Evolutionary conservation across 2,113 vertebrate genomes (phyloP).

Genomic region (Nothoprocta perdicaria): DNA sequence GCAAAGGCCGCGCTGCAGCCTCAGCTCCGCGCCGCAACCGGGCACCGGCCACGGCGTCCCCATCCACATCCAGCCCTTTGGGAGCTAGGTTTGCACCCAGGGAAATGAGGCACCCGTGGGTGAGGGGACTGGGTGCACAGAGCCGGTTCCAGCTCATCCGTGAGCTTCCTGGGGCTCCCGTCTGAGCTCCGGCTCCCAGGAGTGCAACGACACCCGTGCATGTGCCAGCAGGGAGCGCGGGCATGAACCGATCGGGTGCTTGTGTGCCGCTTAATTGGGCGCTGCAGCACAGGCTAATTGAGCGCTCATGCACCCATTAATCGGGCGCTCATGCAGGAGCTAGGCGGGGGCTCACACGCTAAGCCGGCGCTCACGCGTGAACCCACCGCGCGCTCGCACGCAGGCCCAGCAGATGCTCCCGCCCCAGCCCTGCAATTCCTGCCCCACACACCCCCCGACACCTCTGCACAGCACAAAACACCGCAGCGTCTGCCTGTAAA

Average conservation of each 20-base stretch:
- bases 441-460: background rate
- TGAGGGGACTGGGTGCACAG: rapidly evolving
- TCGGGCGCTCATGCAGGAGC: too few relatives aligned
- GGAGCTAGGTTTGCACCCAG: too few relatives aligned
- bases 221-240: too few relatives aligned
- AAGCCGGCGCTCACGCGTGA: background rate
- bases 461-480: rapidly evolving
- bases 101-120: background rate
- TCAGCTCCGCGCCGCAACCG: too few relatives aligned
- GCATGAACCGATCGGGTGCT: too few relatives aligned
- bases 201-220: too few relatives aligned
- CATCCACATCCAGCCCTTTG: too few relatives aligned
- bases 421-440: background rate
- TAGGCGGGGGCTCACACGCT: too few relatives aligned
- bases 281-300: background rate
- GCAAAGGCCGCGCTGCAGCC: too few relatives aligned
- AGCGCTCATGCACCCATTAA: background rate
- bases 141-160: background rate
- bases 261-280: background rate
- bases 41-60: too few relatives aligned
- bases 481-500: background rate
- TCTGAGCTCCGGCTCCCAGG: too few relatives aligned
- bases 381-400: background rate
- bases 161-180: too few relatives aligned
- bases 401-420: background rate